These are phyloP conservation scores for Leptinotarsa rubiginosa DNA, from an alignment of 2,888 invertebrate genomes.

Conservation along the genomic window DNA sequence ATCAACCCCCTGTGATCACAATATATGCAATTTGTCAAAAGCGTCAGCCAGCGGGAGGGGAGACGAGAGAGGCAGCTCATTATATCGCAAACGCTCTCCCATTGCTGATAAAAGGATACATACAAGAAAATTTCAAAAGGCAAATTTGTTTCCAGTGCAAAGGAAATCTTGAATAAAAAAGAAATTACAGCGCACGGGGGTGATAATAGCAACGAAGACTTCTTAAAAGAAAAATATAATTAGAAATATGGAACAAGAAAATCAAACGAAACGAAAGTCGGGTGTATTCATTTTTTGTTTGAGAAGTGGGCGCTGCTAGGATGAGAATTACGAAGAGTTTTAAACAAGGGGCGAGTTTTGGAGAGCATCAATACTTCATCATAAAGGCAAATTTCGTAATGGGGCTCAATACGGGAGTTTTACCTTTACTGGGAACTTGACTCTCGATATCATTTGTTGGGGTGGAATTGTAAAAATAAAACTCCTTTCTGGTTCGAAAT, in stretches of 20 bases:
- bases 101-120: slow-evolving; percentile 61
- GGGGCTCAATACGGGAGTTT: background rate
- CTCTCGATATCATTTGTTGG: too few relatives aligned
- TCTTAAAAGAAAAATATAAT: slow-evolving; percentile 64
- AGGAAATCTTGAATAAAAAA: slow-evolving; percentile 57
- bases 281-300: slow-evolving; percentile 34
- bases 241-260: slow-evolving; percentile 62
- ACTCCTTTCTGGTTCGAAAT: too few relatives aligned
- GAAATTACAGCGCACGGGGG: slow-evolving; percentile 59
- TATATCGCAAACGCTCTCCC: slow-evolving; percentile 33
- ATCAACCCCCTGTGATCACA: slow-evolving; percentile 64
- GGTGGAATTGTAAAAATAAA: too few relatives aligned
- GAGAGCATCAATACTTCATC: slow-evolving; percentile 21
- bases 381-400: slow-evolving; percentile 8
- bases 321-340: slow-evolving; percentile 19
- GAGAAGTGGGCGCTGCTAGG: slow-evolving; percentile 12
- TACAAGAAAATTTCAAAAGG: slow-evolving; percentile 63
- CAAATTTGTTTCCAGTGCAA: slow-evolving; percentile 59
- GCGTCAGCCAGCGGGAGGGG: slow-evolving; percentile 27
- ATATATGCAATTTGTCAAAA: slow-evolving; percentile 65
- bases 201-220: slow-evolving; percentile 61
- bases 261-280: slow-evolving; percentile 56
- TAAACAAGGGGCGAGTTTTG: slow-evolving; percentile 16
- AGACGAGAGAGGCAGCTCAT: slow-evolving; percentile 30
- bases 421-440: background rate